Evolutionary conservation across 2,113 vertebrate genomes (phyloP).

Genomic region (Forbesichthys papilliferus): DNA sequence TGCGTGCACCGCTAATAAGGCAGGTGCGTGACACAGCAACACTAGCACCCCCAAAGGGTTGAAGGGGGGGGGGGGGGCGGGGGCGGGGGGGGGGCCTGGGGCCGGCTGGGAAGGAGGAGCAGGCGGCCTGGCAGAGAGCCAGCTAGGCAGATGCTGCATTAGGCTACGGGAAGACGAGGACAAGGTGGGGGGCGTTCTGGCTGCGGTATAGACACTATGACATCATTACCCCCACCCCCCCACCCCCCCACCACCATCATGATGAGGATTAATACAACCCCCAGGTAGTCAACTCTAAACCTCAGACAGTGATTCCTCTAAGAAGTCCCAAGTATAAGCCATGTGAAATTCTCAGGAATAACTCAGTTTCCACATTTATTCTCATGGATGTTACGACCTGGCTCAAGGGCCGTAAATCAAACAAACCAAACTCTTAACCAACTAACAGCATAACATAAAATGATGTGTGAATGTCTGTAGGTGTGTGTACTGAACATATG

Average conservation of each 20-base stretch:
- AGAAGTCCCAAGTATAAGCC: no score
- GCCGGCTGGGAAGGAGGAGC: neutral
- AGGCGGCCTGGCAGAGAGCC: slow-evolving; percentile 47
- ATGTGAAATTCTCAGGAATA: no score
- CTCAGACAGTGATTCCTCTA: neutral
- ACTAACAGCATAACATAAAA: no score
- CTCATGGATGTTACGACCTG: no score
- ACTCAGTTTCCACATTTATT: no score
- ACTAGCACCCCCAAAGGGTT: slow-evolving; percentile 18
- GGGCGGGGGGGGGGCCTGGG: slow-evolving; percentile 34
- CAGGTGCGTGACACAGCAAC: slow-evolving; percentile 67
- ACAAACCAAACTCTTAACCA: no score
- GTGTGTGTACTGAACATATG: no score
- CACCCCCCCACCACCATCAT: slow-evolving; percentile 4
- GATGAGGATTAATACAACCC: neutral
- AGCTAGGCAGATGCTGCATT: slow-evolving; percentile 60
- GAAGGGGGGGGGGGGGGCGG: slow-evolving; percentile 3
- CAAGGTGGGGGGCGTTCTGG: slow-evolving; percentile 39
- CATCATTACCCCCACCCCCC: slow-evolving; percentile 19
- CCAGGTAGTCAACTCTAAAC: no score
- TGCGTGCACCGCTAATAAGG: slow-evolving; percentile 70
- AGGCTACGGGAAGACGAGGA: slow-evolving; percentile 58
- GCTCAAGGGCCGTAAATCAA: no score
- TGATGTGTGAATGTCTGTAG: no score
- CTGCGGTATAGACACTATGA: slow-evolving; percentile 36